Percentiles rank a stretch among this genome's conserved stretches.
Evolutionary conservation across 1,140 invertebrate species (phyloP).

Genomic region (Bombus sibiricus): DNA sequence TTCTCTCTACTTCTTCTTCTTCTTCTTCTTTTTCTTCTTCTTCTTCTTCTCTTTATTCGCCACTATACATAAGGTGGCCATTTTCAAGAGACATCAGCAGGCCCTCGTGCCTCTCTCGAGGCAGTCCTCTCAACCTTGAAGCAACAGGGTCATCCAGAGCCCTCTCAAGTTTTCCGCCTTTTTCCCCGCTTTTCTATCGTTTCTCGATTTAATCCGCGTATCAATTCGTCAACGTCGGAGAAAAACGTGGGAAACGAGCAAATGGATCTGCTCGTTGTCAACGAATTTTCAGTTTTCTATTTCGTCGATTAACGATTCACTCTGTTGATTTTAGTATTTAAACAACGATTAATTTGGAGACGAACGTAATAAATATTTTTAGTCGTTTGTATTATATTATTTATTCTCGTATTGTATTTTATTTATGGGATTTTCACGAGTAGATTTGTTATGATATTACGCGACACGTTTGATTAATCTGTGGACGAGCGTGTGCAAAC

Average conservation of each 20-base stretch:
- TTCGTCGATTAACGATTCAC: background rate
- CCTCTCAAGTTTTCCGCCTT: background rate
- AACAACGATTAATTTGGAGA: background rate
- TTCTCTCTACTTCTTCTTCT: background rate
- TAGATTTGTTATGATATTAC: background rate
- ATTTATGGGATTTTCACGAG: background rate
- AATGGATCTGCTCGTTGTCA: background rate
- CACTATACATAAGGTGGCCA: background rate
- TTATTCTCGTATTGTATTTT: background rate
- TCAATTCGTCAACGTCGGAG: too few relatives aligned
- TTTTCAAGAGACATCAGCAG: conserved; percentile 40
- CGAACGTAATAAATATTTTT: background rate
- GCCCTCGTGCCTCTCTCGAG: conserved; percentile 17
- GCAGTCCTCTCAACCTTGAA: conserved; percentile 29
- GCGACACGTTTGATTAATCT: background rate
- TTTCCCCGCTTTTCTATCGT: background rate
- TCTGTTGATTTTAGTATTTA: background rate
- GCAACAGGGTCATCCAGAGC: conserved; percentile 42
- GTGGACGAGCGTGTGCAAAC: background rate
- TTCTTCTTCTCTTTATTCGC: background rate
- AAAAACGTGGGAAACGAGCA: background rate
- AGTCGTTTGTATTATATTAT: background rate
- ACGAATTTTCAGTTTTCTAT: background rate
- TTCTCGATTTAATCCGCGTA: background rate
- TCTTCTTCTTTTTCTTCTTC: background rate